Evolutionary conservation across 2,113 vertebrate genomes (phyloP).

Genomic region (Strigops habroptila): DNA sequence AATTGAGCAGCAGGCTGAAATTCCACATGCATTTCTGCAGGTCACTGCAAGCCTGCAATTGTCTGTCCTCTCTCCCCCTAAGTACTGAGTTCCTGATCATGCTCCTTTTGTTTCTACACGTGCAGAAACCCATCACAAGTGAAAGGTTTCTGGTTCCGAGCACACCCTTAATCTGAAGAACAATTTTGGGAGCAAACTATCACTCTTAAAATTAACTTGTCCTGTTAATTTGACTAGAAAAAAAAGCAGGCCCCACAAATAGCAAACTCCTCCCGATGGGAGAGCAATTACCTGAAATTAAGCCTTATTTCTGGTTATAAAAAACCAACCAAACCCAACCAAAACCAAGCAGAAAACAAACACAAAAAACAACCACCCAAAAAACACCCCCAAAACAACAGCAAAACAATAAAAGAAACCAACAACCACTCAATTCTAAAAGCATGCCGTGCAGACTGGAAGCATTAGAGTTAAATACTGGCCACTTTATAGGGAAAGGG

Average conservation of each 20-base stretch:
- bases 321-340: background rate
- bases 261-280: conserved; percentile 48
- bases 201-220: conserved; percentile 51
- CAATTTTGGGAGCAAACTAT: conserved; percentile 66
- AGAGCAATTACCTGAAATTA: conserved; percentile 77
- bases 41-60: background rate
- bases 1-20: background rate
- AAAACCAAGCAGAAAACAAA: background rate
- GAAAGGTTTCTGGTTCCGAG: background rate
- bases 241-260: conserved; percentile 69
- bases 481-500: conserved; percentile 40
- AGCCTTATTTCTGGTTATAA: conserved; percentile 74
- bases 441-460: conserved; percentile 31
- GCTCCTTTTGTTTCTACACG: background rate
- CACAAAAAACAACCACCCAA: background rate
- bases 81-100: background rate
- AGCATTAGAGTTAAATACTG: conserved; percentile 39
- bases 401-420: background rate
- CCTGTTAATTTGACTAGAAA: conserved; percentile 56
- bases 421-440: conserved; percentile 27
- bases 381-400: background rate
- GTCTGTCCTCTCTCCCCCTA: background rate
- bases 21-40: background rate
- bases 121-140: background rate
- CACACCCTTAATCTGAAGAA: conserved; percentile 5